phyloP scores from a whole-genome alignment of 2,888 invertebrate species.

The Leucophenga montana region DNA sequence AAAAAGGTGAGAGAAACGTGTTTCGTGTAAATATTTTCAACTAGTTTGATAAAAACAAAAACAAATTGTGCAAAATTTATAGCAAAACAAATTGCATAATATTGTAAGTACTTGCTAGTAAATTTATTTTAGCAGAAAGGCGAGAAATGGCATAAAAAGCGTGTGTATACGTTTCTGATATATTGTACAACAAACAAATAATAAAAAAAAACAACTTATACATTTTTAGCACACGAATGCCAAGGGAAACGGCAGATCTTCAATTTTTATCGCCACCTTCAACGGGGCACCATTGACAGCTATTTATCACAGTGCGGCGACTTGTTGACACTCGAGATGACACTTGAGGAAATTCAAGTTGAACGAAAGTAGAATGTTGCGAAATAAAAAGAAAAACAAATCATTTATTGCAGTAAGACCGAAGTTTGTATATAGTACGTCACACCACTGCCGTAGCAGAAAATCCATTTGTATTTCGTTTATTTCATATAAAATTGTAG shows the following conservation, averaged over 20 bases:
- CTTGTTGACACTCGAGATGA: constrained; percentile 16
- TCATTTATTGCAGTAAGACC: background rate
- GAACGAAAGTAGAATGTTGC: background rate
- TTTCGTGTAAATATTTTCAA: too few relatives aligned
- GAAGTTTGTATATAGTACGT: too few relatives aligned
- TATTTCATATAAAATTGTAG: too few relatives aligned
- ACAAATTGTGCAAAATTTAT: background rate
- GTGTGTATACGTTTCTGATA: background rate
- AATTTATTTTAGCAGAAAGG: too few relatives aligned
- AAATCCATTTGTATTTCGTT: too few relatives aligned
- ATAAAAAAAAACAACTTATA: background rate
- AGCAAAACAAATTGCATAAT: too few relatives aligned
- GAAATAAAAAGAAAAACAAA: background rate
- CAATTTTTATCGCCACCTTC: background rate
- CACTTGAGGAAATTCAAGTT: constrained; percentile 6
- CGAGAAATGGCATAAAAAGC: background rate
- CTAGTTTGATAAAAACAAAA: background rate
- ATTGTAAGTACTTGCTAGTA: too few relatives aligned
- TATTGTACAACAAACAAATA: background rate
- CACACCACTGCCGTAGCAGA: too few relatives aligned
- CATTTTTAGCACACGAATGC: constrained; percentile 21
- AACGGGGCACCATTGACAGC: background rate
- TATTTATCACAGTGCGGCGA: constrained; percentile 11
- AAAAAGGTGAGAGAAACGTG: too few relatives aligned
- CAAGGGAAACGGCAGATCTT: background rate